These are phyloP conservation scores for Drosophila gunungcola DNA, from an alignment of 1,140 invertebrate species.

Conservation along the genomic window DNA sequence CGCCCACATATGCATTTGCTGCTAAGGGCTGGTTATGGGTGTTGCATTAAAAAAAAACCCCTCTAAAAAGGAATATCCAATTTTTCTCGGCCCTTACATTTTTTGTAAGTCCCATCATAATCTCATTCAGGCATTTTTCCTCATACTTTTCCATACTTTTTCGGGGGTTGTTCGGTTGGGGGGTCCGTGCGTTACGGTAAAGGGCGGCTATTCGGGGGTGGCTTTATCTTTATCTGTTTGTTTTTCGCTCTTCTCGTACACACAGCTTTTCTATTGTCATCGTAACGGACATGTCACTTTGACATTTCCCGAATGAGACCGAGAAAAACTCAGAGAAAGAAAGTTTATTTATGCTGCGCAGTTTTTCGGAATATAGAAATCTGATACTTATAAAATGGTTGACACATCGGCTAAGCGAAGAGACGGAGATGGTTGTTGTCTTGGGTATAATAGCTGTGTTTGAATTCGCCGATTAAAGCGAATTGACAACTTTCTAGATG, in stretches of 20 bases:
- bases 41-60: constrained; percentile 5
- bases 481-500: neutral
- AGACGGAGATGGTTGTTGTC: neutral
- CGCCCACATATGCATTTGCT: neutral
- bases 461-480: neutral
- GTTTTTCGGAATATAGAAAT: neutral
- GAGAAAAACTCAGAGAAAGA: neutral
- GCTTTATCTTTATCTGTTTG: constrained; percentile 55
- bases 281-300: constrained; percentile 52
- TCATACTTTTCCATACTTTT: constrained; percentile 3
- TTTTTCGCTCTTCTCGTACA: constrained; percentile 51
- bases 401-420: neutral
- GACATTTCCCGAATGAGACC: constrained; percentile 50
- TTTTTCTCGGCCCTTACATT: neutral
- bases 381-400: neutral
- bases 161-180: constrained; percentile 28
- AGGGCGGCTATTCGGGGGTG: constrained; percentile 52
- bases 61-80: neutral
- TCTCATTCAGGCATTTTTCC: constrained; percentile 25
- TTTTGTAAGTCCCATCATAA: neutral
- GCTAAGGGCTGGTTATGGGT: constrained; percentile 7
- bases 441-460: neutral
- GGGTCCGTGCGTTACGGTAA: neutral
- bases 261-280: constrained; percentile 34
- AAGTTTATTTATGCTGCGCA: constrained; percentile 4